These are phyloP conservation scores for Acrocephalus kingi DNA, from an alignment of 2,113 vertebrate genomes.

Conservation along the genomic window DNA sequence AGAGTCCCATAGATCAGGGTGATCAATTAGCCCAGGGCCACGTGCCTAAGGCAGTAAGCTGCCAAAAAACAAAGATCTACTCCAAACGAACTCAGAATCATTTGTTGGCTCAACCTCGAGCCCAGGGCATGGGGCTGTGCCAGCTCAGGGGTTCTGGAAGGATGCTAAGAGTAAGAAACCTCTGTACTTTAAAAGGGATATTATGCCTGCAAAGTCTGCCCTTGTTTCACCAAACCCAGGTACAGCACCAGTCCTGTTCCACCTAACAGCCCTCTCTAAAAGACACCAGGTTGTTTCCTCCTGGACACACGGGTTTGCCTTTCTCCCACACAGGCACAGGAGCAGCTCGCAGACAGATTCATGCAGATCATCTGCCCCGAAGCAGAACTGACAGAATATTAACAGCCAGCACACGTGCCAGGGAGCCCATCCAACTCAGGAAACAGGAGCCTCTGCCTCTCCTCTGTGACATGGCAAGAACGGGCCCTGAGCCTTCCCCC, in stretches of 20 bases:
- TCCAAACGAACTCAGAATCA: not conserved
- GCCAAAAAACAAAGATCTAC: not conserved
- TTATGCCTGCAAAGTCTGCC: not conserved
- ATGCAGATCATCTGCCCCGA: not conserved
- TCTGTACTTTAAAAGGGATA: not conserved
- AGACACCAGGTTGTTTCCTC: not conserved
- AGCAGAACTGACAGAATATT: not conserved
- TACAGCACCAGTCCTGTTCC: not conserved
- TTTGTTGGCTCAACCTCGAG: not conserved
- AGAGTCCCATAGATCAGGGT: not conserved
- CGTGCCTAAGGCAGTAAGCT: not conserved
- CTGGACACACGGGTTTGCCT: not conserved
- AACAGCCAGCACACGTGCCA: not conserved
- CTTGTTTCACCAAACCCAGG: not conserved
- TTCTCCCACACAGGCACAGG: not conserved
- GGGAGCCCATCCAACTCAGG: conserved; percentile 2
- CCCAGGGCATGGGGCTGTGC: not conserved
- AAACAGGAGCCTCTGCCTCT: not conserved
- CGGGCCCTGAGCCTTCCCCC: not conserved
- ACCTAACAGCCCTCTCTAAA: not conserved
- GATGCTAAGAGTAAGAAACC: not conserved
- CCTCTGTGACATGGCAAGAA: not conserved
- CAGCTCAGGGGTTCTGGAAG: not conserved
- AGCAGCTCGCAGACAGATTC: not conserved
- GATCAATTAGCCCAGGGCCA: not conserved